These are phyloP conservation scores for Ectropis crepuscularia DNA, from an alignment of 2,888 invertebrate species.

Conservation along the genomic window DNA sequence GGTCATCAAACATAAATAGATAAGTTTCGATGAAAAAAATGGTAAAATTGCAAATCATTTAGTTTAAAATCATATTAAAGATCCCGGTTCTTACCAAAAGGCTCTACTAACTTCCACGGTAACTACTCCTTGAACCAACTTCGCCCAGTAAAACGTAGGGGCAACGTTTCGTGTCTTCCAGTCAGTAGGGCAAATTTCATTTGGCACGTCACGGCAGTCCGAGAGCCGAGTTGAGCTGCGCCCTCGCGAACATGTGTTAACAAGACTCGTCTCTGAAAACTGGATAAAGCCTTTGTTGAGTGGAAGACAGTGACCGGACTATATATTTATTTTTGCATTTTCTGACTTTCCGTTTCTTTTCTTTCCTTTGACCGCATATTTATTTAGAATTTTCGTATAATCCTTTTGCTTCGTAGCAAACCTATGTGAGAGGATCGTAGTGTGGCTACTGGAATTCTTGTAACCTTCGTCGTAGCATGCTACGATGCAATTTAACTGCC, in stretches of 20 bases:
- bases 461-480: too few relatives aligned
- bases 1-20: too few relatives aligned
- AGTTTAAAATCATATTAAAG: neutral
- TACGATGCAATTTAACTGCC: too few relatives aligned
- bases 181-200: conserved; percentile 80
- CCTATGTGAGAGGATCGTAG: too few relatives aligned
- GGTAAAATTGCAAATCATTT: too few relatives aligned
- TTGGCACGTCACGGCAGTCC: conserved; percentile 65
- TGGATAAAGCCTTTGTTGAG: conserved; percentile 63
- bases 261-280: conserved; percentile 80
- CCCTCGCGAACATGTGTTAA: conserved; percentile 77
- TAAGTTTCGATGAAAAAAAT: too few relatives aligned
- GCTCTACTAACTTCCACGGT: neutral
- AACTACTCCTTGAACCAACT: conserved; percentile 26
- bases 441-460: too few relatives aligned
- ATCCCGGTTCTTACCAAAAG: neutral
- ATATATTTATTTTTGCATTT: neutral
- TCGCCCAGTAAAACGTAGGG: conserved; percentile 52
- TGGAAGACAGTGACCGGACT: conserved; percentile 14
- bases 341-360: too few relatives aligned
- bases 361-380: too few relatives aligned
- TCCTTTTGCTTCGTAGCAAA: too few relatives aligned
- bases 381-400: too few relatives aligned
- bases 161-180: conserved; percentile 54
- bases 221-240: conserved; percentile 62